Base-by-base conservation (phyloP, 64 coral and sea anemone species). In the Trachythela sp. region DNA sequence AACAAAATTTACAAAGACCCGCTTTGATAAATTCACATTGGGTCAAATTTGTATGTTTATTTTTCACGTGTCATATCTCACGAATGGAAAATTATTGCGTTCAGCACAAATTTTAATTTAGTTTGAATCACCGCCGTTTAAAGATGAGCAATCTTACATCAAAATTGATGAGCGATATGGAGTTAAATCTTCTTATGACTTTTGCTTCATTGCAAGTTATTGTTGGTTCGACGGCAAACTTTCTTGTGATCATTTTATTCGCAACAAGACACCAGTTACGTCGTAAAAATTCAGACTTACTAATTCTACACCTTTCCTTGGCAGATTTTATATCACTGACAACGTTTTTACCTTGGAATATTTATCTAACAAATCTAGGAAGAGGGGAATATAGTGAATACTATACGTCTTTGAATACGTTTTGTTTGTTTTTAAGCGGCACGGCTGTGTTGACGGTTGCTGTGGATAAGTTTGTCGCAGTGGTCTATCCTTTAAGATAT, bases 291-390 rank as follows among this genome's bases (percentile, higher is more conserved):
- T 80, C 33, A 35, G 75, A 80, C 35, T 80, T 80, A 8, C 37
- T 80, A 15, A 80, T 80, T 15, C 33, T 80, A 13, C 20, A 80
- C 30, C 75, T 80, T 9, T n/a, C 75, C 1, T 35, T 80, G 30
- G 75, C 37, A 35, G 75, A 80, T 36, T 80, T 80, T 38, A 80
- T 80, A 34, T 80, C 75, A 17, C 33, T 80, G 31, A 18, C 75
- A 18, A 37, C 75, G 31, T 80, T 80, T 80, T 20, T 80, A 35
- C 75, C 75, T 20, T 80, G 75, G 75, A 80, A 80, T 80, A 39
- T 39, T 80, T 37, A 80, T 22, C 31, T 80, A 8, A 80, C 75
- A 37, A 1, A 80, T 80, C 27, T 35, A 17, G 75, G 33, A 2
- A 80, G 30, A 39, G 20, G 37, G 8, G 37, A 39, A 35, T 37